Percentiles rank a stretch among this genome's conserved stretches.
These are phyloP conservation scores for Eulemur mongoz DNA, from an alignment of 2,797 vertebrate genomes.

Conservation along the genomic window DNA sequence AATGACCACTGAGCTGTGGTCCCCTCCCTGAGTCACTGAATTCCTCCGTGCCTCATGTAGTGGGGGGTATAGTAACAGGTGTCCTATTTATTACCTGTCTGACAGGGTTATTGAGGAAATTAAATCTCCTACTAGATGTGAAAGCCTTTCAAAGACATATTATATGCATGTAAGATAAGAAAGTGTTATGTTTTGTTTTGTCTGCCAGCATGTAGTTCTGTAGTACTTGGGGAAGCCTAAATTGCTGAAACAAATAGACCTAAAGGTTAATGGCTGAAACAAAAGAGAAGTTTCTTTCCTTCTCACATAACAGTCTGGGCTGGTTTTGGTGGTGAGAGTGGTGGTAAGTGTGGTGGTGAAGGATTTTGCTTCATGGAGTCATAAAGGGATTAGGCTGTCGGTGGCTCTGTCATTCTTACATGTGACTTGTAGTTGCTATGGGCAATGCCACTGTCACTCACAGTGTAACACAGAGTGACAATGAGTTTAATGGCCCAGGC, in stretches of 20 bases:
- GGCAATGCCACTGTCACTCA: background rate
- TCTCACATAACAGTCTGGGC: background rate
- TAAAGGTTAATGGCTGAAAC: background rate
- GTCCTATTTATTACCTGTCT: background rate
- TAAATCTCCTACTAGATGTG: background rate
- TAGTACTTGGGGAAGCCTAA: background rate
- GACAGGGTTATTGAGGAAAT: background rate
- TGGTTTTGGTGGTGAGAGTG: background rate
- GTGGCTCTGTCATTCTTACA: background rate
- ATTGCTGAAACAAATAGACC: background rate
- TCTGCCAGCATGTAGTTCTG: background rate
- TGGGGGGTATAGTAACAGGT: background rate
- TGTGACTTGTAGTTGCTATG: background rate
- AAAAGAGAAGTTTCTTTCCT: background rate
- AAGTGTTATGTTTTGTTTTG: background rate
- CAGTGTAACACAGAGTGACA: background rate
- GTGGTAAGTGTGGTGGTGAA: background rate
- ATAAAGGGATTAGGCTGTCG: background rate
- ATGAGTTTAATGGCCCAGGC: background rate
- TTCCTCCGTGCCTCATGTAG: background rate
- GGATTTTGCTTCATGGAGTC: background rate
- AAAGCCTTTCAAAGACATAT: background rate
- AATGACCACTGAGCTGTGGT: background rate
- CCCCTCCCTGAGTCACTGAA: background rate
- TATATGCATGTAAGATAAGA: background rate